These are phyloP conservation scores for Gallinago media DNA, from an alignment of 2,113 vertebrate species.

Conservation along the genomic window DNA sequence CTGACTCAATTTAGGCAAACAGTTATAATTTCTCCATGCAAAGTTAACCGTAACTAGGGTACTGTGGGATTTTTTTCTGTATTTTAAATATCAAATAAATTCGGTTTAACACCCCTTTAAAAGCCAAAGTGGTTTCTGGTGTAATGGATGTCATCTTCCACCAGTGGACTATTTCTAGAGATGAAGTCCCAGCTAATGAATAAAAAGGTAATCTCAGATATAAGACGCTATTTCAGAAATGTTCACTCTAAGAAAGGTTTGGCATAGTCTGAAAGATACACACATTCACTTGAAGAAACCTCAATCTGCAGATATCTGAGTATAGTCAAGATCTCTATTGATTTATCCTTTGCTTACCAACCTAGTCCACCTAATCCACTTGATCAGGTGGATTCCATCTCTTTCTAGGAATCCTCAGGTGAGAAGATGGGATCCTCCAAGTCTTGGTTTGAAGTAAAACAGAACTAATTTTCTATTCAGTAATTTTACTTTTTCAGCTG, in stretches of 20 bases:
- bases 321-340: background rate
- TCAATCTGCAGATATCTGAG: background rate
- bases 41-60: background rate
- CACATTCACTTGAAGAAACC: background rate
- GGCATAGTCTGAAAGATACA: background rate
- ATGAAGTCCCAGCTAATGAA: background rate
- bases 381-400: background rate
- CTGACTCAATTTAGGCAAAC: background rate
- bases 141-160: background rate
- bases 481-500: too few relatives aligned
- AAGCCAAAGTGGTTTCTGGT: background rate
- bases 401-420: background rate
- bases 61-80: background rate
- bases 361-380: background rate
- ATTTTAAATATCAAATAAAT: background rate
- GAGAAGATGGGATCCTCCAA: background rate
- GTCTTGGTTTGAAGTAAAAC: too few relatives aligned
- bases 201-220: background rate
- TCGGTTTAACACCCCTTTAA: background rate
- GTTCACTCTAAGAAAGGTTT: background rate
- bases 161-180: background rate
- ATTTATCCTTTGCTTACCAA: background rate
- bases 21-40: background rate
- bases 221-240: background rate
- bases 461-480: too few relatives aligned